A percentile compares a stretch with the other conserved stretches of the same genome.
Conservation (phyloP, 2,888 invertebrate species). For the Polyploca ridens region DNA sequence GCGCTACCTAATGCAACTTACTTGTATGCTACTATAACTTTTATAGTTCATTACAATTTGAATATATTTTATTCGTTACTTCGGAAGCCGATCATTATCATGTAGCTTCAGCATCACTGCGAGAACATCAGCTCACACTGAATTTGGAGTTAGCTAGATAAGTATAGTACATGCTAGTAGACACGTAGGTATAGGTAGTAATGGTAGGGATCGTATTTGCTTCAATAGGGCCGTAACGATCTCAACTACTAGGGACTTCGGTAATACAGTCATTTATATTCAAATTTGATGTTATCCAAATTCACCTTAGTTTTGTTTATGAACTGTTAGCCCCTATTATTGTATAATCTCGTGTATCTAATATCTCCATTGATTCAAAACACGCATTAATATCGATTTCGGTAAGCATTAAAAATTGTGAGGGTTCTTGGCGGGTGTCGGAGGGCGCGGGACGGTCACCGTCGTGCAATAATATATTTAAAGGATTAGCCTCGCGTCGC, state of each 20-base stretch:
- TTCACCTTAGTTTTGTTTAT: slow-evolving; percentile 12
- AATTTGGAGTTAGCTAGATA: background rate
- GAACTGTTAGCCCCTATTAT: background rate
- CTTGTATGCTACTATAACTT: too few relatives aligned
- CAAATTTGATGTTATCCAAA: slow-evolving; percentile 18
- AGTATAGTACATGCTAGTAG: background rate
- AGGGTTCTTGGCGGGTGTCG: slow-evolving; percentile 55
- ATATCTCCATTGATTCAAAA: slow-evolving; percentile 40
- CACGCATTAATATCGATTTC: slow-evolving; percentile 76
- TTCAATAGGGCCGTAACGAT: slow-evolving; percentile 23
- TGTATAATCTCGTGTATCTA: background rate
- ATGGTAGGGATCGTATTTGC: slow-evolving; percentile 28
- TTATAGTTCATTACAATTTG: too few relatives aligned
- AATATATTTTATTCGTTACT: too few relatives aligned
- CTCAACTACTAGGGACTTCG: slow-evolving; percentile 24
- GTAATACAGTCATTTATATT: slow-evolving; percentile 35
- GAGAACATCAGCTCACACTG: too few relatives aligned
- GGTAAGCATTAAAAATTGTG: slow-evolving; percentile 71
- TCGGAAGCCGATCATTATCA: too few relatives aligned
- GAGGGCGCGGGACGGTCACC: slow-evolving; percentile 70
- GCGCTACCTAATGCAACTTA: background rate
- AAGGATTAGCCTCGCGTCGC: slow-evolving; percentile 81
- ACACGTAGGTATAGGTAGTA: background rate
- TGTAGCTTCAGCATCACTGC: too few relatives aligned
- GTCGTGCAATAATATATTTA: slow-evolving; percentile 83